Percentiles rank a stretch among this genome's conserved stretches.
These are phyloP conservation scores for Mesochorus sp. DNA, from an alignment of 2,888 invertebrate genomes.

Conservation along the genomic window DNA sequence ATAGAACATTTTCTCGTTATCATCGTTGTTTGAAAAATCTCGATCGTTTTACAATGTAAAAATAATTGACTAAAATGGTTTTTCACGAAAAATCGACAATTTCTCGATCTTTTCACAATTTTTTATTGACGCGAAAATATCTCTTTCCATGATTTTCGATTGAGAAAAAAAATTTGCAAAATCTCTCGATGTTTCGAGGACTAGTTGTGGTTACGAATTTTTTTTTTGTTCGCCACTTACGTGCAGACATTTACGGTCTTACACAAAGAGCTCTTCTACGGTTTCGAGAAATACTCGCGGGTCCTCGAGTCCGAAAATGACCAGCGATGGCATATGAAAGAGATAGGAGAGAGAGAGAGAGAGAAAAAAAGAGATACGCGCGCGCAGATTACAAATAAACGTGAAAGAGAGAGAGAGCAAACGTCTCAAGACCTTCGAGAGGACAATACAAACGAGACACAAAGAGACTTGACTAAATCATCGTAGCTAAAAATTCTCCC, in stretches of 20 bases:
- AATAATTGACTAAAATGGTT: no score
- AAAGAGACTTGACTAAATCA: constrained; percentile 22
- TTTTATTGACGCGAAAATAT: no score
- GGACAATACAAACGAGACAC: constrained; percentile 9
- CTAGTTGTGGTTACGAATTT: neutral
- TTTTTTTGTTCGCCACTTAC: neutral
- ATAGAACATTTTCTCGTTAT: no score
- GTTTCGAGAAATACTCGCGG: constrained; percentile 44
- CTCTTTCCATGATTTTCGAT: no score
- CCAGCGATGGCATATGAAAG: no score
- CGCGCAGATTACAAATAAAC: neutral
- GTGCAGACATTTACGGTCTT: neutral
- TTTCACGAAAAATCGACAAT: no score
- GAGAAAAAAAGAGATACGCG: neutral
- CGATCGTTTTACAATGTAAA: no score
- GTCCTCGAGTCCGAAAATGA: neutral
- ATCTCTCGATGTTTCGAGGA: neutral
- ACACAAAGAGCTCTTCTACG: constrained; percentile 38
- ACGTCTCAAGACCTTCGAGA: constrained; percentile 29
- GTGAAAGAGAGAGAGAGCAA: neutral
- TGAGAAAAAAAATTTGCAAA: no score
- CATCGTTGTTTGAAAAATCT: no score
- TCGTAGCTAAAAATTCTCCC: no score
- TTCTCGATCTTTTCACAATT: no score
- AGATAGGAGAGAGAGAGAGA: no score